Percentiles rank a stretch among this genome's conserved stretches.
These are phyloP conservation scores for Oncorhynchus tshawytscha DNA, from an alignment of 2,113 vertebrate species.

Conservation along the genomic window DNA sequence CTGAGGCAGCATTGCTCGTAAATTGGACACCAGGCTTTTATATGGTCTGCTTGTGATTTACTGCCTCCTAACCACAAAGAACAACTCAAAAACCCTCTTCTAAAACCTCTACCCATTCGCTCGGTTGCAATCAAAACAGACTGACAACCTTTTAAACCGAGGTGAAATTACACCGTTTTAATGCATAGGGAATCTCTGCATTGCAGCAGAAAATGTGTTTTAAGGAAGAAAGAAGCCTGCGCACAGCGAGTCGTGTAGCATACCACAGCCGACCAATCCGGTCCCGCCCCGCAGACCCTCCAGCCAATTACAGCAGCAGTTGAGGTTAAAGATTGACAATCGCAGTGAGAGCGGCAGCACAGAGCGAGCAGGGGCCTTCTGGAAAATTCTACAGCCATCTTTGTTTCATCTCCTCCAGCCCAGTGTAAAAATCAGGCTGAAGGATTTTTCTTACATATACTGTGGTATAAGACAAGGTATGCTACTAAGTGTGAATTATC, in stretches of 20 bases:
- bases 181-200: conserved; percentile 85
- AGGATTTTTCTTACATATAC: conserved; percentile 65
- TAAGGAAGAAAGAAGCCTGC: conserved; percentile 74
- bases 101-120: conserved; percentile 16
- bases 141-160: conserved; percentile 25
- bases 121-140: conserved; percentile 20
- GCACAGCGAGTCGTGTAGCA: conserved; percentile 75
- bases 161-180: conserved; percentile 40
- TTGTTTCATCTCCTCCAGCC: conserved; percentile 83
- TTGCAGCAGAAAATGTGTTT: conserved; percentile 85
- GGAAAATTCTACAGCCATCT: conserved; percentile 94
- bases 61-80: conserved; percentile 24
- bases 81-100: conserved; percentile 9
- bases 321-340: conserved; percentile 92
- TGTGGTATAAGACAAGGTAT: conserved; percentile 66
- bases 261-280: conserved; percentile 76
- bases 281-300: conserved; percentile 68
- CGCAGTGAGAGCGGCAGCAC: conserved; percentile 69
- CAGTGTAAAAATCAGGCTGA: conserved; percentile 76
- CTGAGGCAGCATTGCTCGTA: conserved; percentile 8
- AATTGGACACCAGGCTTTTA: conserved; percentile 1
- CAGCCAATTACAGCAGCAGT: conserved; percentile 82
- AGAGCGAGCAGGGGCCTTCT: conserved; percentile 85
- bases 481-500: conserved; percentile 52
- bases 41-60: conserved; percentile 1